Evolutionary conservation across 2,113 vertebrate genomes (phyloP).

Genomic region (Cyprinus carpio): DNA sequence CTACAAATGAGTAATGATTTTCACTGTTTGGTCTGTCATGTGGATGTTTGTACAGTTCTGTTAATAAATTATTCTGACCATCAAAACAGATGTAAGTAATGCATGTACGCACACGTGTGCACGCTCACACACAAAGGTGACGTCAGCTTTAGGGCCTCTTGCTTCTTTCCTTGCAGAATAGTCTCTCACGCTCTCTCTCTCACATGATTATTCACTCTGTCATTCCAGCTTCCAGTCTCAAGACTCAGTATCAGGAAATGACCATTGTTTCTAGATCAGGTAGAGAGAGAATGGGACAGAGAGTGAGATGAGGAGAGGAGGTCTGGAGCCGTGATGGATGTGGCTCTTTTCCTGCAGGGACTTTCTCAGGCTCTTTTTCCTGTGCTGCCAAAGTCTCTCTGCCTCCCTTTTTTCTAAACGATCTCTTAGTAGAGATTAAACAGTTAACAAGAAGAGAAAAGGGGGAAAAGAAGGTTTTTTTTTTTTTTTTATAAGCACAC

Average conservation of each 20-base stretch:
- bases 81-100: slow-evolving; percentile 22
- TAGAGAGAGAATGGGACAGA: slow-evolving; percentile 62
- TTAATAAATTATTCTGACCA: slow-evolving; percentile 16
- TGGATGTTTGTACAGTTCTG: slow-evolving; percentile 21
- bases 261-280: slow-evolving; percentile 84
- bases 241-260: slow-evolving; percentile 77
- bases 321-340: slow-evolving; percentile 77
- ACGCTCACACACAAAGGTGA: slow-evolving; percentile 62
- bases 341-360: slow-evolving; percentile 82
- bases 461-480: slow-evolving; percentile 41
- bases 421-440: neutral
- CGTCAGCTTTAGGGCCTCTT: slow-evolving; percentile 33
- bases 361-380: slow-evolving; percentile 84
- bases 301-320: slow-evolving; percentile 55
- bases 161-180: slow-evolving; percentile 35
- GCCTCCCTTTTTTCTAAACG: slow-evolving; percentile 21
- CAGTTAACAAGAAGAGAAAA: slow-evolving; percentile 34
- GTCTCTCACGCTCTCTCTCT: slow-evolving; percentile 33
- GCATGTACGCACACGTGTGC: slow-evolving; percentile 15
- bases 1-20: neutral
- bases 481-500: neutral
- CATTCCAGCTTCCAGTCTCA: slow-evolving; percentile 58
- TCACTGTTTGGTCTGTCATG: neutral
- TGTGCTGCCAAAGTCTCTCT: slow-evolving; percentile 53
- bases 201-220: slow-evolving; percentile 56